Percentiles rank a stretch among this genome's conserved stretches.
phyloP scores from a whole-genome alignment of 2,888 invertebrate species.

The Argynnis bischoffii region DNA sequence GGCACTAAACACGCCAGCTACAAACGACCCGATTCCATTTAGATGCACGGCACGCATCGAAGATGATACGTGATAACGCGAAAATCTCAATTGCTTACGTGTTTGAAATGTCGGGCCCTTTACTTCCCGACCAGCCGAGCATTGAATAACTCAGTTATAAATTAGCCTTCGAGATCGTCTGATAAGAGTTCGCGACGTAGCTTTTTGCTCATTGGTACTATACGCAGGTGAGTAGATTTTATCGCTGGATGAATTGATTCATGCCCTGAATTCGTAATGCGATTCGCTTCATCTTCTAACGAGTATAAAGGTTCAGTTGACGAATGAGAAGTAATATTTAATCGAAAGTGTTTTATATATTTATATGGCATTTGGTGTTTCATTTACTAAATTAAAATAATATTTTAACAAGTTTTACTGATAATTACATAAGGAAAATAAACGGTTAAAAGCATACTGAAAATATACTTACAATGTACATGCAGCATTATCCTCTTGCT shows the following conservation, averaged over 20 bases:
- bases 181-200: conserved; percentile 70
- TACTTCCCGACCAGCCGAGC: conserved; percentile 63
- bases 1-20: conserved; percentile 53
- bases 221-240: conserved; percentile 74
- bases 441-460: background rate
- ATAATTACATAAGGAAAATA: background rate
- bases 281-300: conserved; percentile 34
- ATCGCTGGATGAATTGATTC: conserved; percentile 75
- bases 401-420: background rate
- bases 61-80: conserved; percentile 83
- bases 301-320: conserved; percentile 22
- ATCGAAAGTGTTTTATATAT: conserved; percentile 20
- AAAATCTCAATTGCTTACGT: conserved; percentile 82
- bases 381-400: background rate
- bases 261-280: conserved; percentile 66
- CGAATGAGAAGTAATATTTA: conserved; percentile 27
- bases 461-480: conserved; percentile 91
- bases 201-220: conserved; percentile 66
- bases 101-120: conserved; percentile 61
- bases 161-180: conserved; percentile 72
- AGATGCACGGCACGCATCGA: conserved; percentile 71
- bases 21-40: conserved; percentile 43
- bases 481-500: conserved; percentile 95
- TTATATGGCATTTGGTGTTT: conserved; percentile 6
- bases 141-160: conserved; percentile 78